phyloP scores from a whole-genome alignment of 2,113 vertebrate genomes.

The Myotis davidii region DNA sequence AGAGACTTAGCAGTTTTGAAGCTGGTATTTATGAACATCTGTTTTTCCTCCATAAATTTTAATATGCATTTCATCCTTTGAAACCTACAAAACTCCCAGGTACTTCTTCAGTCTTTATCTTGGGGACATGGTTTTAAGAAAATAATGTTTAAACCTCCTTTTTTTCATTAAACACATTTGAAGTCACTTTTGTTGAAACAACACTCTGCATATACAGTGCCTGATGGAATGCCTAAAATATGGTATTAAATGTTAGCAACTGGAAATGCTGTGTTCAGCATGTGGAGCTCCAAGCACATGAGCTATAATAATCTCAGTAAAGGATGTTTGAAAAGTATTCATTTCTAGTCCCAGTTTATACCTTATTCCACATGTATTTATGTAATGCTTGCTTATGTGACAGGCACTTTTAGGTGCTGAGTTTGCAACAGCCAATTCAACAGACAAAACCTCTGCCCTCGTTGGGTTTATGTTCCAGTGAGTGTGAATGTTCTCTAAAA shows the following conservation, averaged over 20 bases:
- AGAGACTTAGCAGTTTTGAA: constrained; percentile 65
- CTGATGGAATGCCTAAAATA: neutral
- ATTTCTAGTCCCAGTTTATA: neutral
- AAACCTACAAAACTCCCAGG: constrained; percentile 61
- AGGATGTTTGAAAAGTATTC: neutral
- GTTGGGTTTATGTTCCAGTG: neutral
- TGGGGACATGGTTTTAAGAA: constrained; percentile 29
- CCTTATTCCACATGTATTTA: neutral
- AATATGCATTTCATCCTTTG: constrained; percentile 73
- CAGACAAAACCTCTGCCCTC: neutral
- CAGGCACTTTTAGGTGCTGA: neutral
- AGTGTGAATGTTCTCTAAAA: neutral
- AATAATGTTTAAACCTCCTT: neutral
- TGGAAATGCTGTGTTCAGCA: neutral
- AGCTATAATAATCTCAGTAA: neutral
- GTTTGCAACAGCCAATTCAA: neutral
- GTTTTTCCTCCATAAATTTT: constrained; percentile 74
- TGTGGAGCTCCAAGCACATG: neutral
- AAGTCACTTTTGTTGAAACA: constrained; percentile 44
- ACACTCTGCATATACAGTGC: neutral
- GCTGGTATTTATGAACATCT: constrained; percentile 76
- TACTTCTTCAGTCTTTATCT: constrained; percentile 69
- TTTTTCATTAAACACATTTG: constrained; percentile 19
- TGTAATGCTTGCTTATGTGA: neutral
- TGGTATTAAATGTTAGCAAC: constrained; percentile 8